Evolutionary conservation across 1,140 invertebrate genomes (phyloP).

Genomic region (Zaprionus kolodkinae): DNA sequence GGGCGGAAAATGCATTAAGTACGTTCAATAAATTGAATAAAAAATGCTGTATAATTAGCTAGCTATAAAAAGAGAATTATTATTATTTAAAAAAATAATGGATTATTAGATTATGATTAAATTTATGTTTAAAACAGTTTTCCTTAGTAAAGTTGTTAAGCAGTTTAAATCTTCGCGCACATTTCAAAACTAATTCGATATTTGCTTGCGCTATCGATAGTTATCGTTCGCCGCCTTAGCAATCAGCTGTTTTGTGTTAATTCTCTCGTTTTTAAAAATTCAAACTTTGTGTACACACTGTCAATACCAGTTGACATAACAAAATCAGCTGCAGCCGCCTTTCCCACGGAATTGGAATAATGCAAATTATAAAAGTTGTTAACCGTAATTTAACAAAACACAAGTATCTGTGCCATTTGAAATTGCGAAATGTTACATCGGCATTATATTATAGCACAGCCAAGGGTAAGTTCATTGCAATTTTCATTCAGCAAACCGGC

Average conservation of each 20-base stretch:
- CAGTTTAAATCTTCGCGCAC: too few species aligned
- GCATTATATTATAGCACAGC: constrained; percentile 42
- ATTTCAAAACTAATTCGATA: background rate
- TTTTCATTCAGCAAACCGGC: constrained; percentile 59
- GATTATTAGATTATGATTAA: too few species aligned
- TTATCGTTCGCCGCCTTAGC: constrained; percentile 18
- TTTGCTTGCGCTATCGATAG: constrained; percentile 31
- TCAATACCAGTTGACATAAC: constrained; percentile 60
- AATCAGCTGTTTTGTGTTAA: constrained; percentile 44
- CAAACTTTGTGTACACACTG: constrained; percentile 48
- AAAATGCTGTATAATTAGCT: background rate
- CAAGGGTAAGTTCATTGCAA: constrained; percentile 31
- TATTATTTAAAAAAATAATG: too few species aligned
- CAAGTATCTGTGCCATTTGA: constrained; percentile 47
- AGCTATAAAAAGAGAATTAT: too few species aligned
- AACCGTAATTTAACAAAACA: constrained; percentile 57
- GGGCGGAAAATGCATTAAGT: constrained; percentile 2
- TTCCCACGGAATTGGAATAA: constrained; percentile 44
- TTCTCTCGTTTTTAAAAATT: constrained; percentile 5
- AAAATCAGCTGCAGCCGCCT: constrained; percentile 34
- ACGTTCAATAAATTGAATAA: constrained; percentile 7
- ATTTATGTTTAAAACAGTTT: too few species aligned
- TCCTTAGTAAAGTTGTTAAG: too few species aligned
- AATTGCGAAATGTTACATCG: constrained; percentile 17
- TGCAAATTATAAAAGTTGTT: constrained; percentile 66